Evolutionary conservation across 2,797 vertebrate genomes (phyloP).

Genomic region (Syndactyla subalaris): DNA sequence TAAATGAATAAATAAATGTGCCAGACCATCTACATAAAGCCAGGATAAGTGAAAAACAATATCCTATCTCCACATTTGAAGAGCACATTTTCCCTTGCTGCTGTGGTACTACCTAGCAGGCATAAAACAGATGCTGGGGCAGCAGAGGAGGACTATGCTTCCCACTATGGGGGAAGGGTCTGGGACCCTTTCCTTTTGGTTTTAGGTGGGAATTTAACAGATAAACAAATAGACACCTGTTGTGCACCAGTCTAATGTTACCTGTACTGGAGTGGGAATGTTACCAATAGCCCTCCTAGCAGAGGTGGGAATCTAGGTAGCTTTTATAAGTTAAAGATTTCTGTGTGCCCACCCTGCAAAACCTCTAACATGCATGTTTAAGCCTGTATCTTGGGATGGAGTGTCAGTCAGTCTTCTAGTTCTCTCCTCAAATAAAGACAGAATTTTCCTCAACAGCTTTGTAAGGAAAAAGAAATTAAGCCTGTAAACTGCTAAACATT

Average conservation of each 20-base stretch:
- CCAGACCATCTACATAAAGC: conserved; percentile 67
- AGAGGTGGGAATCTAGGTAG: background rate
- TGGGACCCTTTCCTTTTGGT: background rate
- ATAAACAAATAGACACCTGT: background rate
- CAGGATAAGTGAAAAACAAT: conserved; percentile 64
- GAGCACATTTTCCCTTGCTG: background rate
- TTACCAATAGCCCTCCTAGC: background rate
- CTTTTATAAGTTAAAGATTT: background rate
- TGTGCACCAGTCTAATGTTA: background rate
- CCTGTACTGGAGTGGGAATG: background rate
- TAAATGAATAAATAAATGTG: conserved; percentile 73
- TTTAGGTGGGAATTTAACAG: background rate
- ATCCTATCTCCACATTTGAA: conserved; percentile 43
- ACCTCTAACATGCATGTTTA: background rate
- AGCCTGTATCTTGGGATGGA: background rate
- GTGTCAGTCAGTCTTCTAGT: background rate
- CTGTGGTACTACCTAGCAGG: background rate
- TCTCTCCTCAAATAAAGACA: background rate
- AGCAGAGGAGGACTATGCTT: background rate
- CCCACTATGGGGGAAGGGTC: background rate
- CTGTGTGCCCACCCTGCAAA: background rate
- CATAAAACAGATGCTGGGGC: background rate
- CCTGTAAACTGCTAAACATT: background rate
- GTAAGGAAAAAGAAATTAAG: background rate
- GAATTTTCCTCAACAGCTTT: background rate